These are phyloP conservation scores for Pteria penguin DNA, from an alignment of 2,888 invertebrate species.

Conservation along the genomic window DNA sequence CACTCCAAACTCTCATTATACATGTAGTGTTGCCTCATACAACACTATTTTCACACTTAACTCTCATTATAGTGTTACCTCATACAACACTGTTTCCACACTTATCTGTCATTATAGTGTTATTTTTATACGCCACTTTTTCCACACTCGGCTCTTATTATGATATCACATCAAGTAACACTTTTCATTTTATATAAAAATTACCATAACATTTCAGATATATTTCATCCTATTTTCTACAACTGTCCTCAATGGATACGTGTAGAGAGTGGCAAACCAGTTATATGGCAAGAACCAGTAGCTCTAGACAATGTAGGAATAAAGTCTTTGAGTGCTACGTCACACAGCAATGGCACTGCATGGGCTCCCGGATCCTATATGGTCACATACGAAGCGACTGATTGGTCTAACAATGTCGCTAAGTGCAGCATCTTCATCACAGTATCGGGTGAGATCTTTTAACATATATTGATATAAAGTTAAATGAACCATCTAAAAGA, in stretches of 20 bases:
- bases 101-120: too few relatives aligned
- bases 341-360: background rate
- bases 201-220: background rate
- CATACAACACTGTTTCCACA: too few relatives aligned
- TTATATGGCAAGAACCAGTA: background rate
- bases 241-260: background rate
- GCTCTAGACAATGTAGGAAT: background rate
- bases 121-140: too few relatives aligned
- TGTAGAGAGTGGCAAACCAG: background rate
- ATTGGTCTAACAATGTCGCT: background rate
- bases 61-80: too few relatives aligned
- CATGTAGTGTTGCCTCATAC: too few relatives aligned
- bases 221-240: background rate
- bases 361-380: background rate
- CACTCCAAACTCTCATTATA: too few relatives aligned
- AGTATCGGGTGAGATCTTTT: background rate
- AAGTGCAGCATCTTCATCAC: background rate
- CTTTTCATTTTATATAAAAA: too few relatives aligned
- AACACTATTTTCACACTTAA: too few relatives aligned
- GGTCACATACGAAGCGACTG: background rate
- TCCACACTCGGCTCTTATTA: too few relatives aligned
- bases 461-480: background rate
- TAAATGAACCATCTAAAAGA: too few relatives aligned
- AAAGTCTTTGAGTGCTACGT: background rate
- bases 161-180: too few relatives aligned